These are phyloP conservation scores for Paramisgurnus dabryanus DNA, from an alignment of 2,113 vertebrate species.

Conservation along the genomic window DNA sequence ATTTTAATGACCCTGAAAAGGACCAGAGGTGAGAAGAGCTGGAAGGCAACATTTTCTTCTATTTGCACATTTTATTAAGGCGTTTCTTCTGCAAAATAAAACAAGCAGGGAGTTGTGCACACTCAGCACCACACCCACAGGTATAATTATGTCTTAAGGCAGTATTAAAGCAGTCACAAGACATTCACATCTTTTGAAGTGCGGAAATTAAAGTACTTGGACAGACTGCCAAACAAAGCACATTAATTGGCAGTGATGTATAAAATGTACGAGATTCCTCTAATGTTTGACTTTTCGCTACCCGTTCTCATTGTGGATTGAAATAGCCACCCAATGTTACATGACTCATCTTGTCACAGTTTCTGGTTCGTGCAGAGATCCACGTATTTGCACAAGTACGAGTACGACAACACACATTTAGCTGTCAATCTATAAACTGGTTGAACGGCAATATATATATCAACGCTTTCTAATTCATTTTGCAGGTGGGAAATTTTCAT, in stretches of 20 bases:
- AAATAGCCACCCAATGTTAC: neutral
- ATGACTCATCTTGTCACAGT: neutral
- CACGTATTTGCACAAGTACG: neutral
- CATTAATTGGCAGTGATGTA: neutral
- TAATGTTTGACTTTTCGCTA: neutral
- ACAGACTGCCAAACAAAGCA: neutral
- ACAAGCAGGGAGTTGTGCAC: neutral
- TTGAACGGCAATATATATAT: neutral
- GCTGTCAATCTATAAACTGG: neutral
- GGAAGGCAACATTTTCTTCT: neutral
- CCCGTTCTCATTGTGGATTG: neutral
- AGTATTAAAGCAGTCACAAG: neutral
- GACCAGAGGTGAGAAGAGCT: conserved; percentile 79
- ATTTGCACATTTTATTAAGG: neutral
- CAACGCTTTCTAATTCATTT: neutral
- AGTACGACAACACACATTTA: neutral
- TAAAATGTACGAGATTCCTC: neutral
- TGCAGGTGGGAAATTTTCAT: neutral
- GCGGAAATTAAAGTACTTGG: too few species aligned
- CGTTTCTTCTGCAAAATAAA: neutral
- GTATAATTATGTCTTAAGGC: too few species aligned
- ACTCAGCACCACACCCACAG: neutral
- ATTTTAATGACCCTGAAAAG: conserved; percentile 82
- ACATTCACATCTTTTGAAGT: neutral
- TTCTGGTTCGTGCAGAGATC: neutral